phyloP scores from a whole-genome alignment of 2,888 invertebrate species.

The Ophion costatus region DNA sequence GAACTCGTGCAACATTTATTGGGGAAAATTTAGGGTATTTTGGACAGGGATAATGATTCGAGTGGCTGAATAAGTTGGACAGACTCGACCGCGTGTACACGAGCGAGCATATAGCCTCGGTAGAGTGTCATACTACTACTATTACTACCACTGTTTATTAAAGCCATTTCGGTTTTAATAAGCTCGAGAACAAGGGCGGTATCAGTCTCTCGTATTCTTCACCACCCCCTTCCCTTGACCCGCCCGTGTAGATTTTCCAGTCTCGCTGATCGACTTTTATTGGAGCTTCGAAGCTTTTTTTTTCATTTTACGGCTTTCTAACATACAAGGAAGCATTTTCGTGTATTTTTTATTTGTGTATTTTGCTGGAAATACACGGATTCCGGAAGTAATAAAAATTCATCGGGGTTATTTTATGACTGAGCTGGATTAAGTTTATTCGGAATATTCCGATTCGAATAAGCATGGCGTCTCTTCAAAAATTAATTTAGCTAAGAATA shows the following conservation, averaged over 20 bases:
- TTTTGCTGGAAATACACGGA: not conserved
- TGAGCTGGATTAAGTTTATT: too few species aligned
- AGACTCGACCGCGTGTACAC: slow-evolving; percentile 18
- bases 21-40: too few species aligned
- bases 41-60: too few species aligned
- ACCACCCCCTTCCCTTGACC: slow-evolving; percentile 31
- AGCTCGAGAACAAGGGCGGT: slow-evolving; percentile 71
- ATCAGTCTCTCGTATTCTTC: slow-evolving; percentile 56
- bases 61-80: too few species aligned
- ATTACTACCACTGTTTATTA: slow-evolving; percentile 75
- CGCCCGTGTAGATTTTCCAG: slow-evolving; percentile 52
- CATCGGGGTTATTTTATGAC: not conserved
- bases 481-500: too few species aligned
- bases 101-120: slow-evolving; percentile 17
- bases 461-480: too few species aligned
- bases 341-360: not conserved
- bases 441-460: too few species aligned
- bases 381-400: not conserved
- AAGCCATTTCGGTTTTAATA: slow-evolving; percentile 80
- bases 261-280: slow-evolving; percentile 80
- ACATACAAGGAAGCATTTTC: not conserved
- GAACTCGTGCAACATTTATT: too few species aligned
- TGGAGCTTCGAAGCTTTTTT: slow-evolving; percentile 68
- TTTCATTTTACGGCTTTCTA: not conserved
- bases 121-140: slow-evolving; percentile 25